phyloP scores from a whole-genome alignment of 2,888 invertebrate species.

The Philonicus albiceps region DNA sequence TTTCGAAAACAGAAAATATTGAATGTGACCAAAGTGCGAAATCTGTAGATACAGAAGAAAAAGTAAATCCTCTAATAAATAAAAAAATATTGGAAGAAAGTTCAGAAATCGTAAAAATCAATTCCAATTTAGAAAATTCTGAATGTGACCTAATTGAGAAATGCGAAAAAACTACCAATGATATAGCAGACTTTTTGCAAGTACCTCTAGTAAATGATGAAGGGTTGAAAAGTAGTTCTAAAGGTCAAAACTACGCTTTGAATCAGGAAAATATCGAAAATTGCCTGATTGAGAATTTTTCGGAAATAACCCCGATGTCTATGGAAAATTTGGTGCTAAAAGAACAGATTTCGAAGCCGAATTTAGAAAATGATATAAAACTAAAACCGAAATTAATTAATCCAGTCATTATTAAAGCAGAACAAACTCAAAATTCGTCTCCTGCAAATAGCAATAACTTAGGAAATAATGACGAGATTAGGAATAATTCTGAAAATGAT shows the following conservation, averaged over 20 bases:
- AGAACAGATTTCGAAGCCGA: not conserved
- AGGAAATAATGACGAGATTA: not conserved
- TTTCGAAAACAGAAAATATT: not conserved
- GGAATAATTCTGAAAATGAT: not conserved
- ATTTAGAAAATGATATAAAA: not conserved
- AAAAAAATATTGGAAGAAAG: not conserved
- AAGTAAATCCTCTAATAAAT: not conserved
- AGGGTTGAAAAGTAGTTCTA: not conserved
- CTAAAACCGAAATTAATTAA: not conserved
- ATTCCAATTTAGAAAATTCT: not conserved
- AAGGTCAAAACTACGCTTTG: not conserved
- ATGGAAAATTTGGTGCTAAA: not conserved
- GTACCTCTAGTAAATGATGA: not conserved
- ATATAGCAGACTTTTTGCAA: not conserved
- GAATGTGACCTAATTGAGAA: not conserved
- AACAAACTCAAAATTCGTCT: not conserved
- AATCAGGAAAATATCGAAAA: not conserved
- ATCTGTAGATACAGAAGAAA: not conserved
- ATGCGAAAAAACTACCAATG: not conserved
- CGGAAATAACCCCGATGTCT: not conserved
- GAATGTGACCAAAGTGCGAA: not conserved
- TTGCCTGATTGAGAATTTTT: not conserved
- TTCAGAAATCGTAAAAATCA: not conserved
- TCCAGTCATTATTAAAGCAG: not conserved
- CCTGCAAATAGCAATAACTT: not conserved